A percentile compares a stretch with the other conserved stretches of the same genome.
Conservation (phyloP, 2,113 vertebrate species). For the Zingel zingel region DNA sequence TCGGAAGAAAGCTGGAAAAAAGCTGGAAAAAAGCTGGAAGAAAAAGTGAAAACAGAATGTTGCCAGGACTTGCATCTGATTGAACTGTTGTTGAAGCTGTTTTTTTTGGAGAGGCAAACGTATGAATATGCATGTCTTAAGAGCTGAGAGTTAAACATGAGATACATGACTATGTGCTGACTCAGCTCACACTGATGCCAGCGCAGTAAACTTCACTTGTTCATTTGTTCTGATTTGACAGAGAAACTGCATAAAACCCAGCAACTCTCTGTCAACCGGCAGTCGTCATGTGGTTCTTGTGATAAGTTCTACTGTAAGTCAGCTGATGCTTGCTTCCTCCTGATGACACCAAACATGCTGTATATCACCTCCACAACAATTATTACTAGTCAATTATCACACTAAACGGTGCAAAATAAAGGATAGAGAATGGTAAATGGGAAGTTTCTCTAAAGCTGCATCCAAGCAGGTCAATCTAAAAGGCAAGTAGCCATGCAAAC, state of each 20-base stretch:
- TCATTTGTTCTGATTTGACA: constrained; percentile 41
- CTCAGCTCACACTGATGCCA: constrained; percentile 36
- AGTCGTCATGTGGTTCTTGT: constrained; percentile 2
- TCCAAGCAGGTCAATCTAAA: constrained; percentile 86
- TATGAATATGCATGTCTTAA: constrained; percentile 53
- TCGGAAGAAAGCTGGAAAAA: constrained; percentile 46
- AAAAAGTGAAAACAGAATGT: constrained; percentile 52
- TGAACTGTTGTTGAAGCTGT: constrained; percentile 2
- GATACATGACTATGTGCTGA: constrained; percentile 30
- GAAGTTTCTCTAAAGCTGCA: constrained; percentile 19
- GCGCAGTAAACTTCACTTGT: constrained; percentile 12
- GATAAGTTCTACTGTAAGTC: constrained; percentile 7
- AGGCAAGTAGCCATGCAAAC: constrained; percentile 89
- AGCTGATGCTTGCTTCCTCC: constrained; percentile 21
- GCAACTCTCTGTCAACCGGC: constrained; percentile 30
- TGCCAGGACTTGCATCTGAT: constrained; percentile 55
- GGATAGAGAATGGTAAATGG: neutral
- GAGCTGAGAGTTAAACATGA: constrained; percentile 56
- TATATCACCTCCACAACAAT: constrained; percentile 41
- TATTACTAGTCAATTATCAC: constrained; percentile 49
- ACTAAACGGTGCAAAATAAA: constrained; percentile 38
- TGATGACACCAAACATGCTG: constrained; percentile 48
- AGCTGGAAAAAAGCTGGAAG: constrained; percentile 44
- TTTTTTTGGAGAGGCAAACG: constrained; percentile 30
- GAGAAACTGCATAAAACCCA: constrained; percentile 23